These are phyloP conservation scores for Guaruba guarouba DNA, from an alignment of 2,113 vertebrate species.

Conservation along the genomic window DNA sequence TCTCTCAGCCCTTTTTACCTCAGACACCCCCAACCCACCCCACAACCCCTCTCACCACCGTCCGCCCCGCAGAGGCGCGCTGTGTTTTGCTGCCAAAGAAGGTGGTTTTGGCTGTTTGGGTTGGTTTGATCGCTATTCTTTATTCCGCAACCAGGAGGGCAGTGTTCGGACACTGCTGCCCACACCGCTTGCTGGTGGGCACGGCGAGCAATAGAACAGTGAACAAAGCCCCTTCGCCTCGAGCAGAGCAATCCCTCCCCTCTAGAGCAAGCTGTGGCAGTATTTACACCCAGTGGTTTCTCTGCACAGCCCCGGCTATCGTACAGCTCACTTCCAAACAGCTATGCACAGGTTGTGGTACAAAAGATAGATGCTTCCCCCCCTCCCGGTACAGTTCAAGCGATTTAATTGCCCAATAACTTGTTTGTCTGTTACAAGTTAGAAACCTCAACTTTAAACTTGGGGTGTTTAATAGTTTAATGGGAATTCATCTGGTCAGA, in stretches of 20 bases:
- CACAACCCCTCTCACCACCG: accelerated
- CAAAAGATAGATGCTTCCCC: slow-evolving; percentile 54
- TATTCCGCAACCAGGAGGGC: slow-evolving; percentile 87
- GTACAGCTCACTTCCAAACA: slow-evolving; percentile 72
- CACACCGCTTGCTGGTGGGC: slow-evolving; percentile 79
- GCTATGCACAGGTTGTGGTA: slow-evolving; percentile 75
- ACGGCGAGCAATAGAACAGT: slow-evolving; percentile 76
- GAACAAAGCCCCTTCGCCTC: slow-evolving; percentile 74
- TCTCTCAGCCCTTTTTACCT: not conserved
- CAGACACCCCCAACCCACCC: not conserved
- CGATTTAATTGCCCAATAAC: slow-evolving; percentile 25
- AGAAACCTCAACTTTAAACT: not conserved
- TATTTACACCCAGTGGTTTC: slow-evolving; percentile 85
- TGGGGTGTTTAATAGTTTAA: not conserved
- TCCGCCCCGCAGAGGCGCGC: not conserved
- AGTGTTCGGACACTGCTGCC: slow-evolving; percentile 81
- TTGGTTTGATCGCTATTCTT: slow-evolving; percentile 53
- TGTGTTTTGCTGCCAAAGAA: slow-evolving; percentile 76
- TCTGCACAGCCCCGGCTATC: slow-evolving; percentile 81
- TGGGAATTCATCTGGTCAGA: not conserved
- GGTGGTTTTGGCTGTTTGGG: slow-evolving; percentile 14
- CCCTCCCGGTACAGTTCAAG: slow-evolving; percentile 48
- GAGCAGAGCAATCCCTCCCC: slow-evolving; percentile 72
- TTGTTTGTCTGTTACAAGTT: slow-evolving; percentile 42
- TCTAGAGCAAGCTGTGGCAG: slow-evolving; percentile 81